Evolutionary conservation across 2,113 vertebrate genomes (phyloP), one percentile per base, ranked within the genome.

Genomic region (Hippolais icterina): DNA sequence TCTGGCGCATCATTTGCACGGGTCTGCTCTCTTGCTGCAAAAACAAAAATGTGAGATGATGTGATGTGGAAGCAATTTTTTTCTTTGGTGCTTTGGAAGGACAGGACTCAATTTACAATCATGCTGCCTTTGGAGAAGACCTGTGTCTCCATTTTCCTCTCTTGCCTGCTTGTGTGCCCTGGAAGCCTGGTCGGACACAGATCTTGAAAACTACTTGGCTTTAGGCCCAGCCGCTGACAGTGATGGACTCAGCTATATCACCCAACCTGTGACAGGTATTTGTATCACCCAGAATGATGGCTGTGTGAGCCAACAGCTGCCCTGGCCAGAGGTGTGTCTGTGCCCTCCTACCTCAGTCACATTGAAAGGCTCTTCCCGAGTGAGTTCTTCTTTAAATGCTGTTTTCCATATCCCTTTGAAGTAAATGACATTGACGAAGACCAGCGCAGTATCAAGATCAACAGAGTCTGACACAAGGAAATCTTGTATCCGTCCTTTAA

Each of bases 401-500:
- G 2, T 89, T 66, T 77, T 94, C 96, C 95, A 97, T 29, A 66
- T 9, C n/a, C 86, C 95, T 79, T 79, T 95, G 79, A 96, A 96
- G 65, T 75, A 94, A 50, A 96, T 31, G 20, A 54, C 75, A 42
- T 90, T 95, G 39, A 98, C 98, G 69, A 99, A 90, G 72, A 97
- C 98, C 89, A 99, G 33, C 3, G 83, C 90, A 2, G 98, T 98
- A 78, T 97, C 50, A 1, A 46, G 0, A 29, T 50, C 92, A 50
- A 99, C 87, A 24, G 97, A 96, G 44, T 97, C 98, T 35, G 95
- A 14, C 42, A 71, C 97, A 56, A 99, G 93, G 37, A 99, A 81
- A 25, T 99, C 97, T 94, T 97, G 98, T 54, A 99, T 99, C 91
- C 98, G 98, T 93, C 97, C 99, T 99, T 87, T 57, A 54, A 85